These are phyloP conservation scores for Ceratoteleas bidentatus DNA, from an alignment of 1,140 invertebrate species.

Conservation along the genomic window DNA sequence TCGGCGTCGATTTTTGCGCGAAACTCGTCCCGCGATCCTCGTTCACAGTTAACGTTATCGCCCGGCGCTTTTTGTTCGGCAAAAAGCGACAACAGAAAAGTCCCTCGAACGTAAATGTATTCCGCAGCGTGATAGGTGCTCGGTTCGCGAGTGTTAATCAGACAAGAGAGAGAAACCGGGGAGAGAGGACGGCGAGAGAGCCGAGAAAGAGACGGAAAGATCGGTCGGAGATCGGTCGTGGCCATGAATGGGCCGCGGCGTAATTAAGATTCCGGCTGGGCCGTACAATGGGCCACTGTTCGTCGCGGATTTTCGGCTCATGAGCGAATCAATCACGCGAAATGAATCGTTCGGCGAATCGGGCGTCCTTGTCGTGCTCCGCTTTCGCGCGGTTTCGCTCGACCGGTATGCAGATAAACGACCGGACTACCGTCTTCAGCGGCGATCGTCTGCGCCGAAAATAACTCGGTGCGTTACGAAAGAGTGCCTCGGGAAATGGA, in stretches of 20 bases:
- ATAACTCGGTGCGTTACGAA: slow-evolving; percentile 59
- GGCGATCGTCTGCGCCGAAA: slow-evolving; percentile 47
- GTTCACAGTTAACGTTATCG: slow-evolving; percentile 52
- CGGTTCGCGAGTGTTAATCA: slow-evolving; percentile 42
- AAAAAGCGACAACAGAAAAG: slow-evolving; percentile 38
- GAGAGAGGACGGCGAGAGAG: background rate
- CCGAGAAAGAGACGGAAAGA: background rate
- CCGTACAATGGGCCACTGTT: slow-evolving; percentile 36
- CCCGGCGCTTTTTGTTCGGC: slow-evolving; percentile 24
- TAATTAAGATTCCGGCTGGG: slow-evolving; percentile 76
- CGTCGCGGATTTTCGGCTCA: too few relatives aligned
- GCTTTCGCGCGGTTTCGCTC: too few relatives aligned
- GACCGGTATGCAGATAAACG: slow-evolving; percentile 62
- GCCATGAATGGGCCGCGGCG: slow-evolving; percentile 70
- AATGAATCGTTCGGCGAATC: too few relatives aligned
- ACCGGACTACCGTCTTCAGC: slow-evolving; percentile 42
- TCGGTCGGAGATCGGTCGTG: slow-evolving; percentile 58
- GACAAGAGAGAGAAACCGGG: slow-evolving; percentile 11
- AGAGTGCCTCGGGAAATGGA: slow-evolving; percentile 40
- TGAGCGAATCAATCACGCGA: slow-evolving; percentile 26
- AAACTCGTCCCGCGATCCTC: slow-evolving; percentile 43
- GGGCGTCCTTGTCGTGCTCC: slow-evolving; percentile 51
- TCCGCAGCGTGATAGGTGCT: slow-evolving; percentile 39
- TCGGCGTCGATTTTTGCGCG: slow-evolving; percentile 31
- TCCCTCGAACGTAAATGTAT: slow-evolving; percentile 27